Evolutionary conservation across 2,888 invertebrate species (phyloP).

Genomic region (Archips crataeganus): DNA sequence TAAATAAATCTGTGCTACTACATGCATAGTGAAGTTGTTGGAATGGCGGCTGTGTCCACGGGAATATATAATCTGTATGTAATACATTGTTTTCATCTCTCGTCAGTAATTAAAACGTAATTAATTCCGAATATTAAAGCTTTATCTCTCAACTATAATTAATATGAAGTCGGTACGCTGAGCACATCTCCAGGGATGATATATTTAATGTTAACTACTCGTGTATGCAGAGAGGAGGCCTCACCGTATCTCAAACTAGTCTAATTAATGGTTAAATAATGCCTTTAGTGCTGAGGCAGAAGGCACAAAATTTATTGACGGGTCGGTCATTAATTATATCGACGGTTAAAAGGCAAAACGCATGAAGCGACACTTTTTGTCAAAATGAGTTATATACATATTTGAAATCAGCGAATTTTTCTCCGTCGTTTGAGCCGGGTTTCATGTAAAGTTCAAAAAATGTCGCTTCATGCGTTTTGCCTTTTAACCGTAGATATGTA

Average conservation of each 20-base stretch:
- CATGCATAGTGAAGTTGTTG: not conserved
- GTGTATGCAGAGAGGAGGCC: conserved; percentile 29
- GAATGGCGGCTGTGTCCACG: not conserved
- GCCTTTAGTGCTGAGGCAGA: conserved; percentile 27
- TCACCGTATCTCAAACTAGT: conserved; percentile 39
- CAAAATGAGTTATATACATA: too few species aligned
- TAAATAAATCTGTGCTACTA: too few species aligned
- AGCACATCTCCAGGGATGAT: conserved; percentile 30
- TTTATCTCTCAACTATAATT: conserved; percentile 24
- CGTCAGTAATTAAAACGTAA: conserved; percentile 4
- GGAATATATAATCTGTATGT: not conserved
- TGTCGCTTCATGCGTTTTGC: too few species aligned
- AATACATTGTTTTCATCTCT: conserved; percentile 5
- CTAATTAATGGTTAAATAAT: conserved; percentile 40
- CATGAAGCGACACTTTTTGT: too few species aligned
- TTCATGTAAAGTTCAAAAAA: too few species aligned
- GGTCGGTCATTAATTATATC: not conserved
- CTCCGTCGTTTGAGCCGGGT: too few species aligned
- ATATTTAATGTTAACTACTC: conserved; percentile 33
- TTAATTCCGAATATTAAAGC: conserved; percentile 14
- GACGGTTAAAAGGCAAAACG: too few species aligned
- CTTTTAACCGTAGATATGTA: too few species aligned
- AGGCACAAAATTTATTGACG: conserved; percentile 23
- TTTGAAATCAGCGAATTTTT: too few species aligned
- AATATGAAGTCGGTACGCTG: conserved; percentile 34